Evolutionary conservation across 2,797 vertebrate genomes (phyloP).

Genomic region (Vespertilio murinus): DNA sequence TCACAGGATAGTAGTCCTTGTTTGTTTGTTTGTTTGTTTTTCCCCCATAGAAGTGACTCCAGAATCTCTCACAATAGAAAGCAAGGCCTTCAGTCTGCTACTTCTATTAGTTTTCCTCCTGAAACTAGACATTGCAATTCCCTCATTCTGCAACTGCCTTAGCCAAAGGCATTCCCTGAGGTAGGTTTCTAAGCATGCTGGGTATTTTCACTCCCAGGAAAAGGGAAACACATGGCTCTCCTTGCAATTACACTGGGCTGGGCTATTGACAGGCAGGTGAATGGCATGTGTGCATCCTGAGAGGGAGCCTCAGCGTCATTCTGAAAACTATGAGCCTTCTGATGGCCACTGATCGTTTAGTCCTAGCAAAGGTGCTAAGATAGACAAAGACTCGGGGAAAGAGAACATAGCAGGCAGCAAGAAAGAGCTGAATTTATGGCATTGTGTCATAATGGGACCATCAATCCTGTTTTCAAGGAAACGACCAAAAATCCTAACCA

Average conservation of each 20-base stretch:
- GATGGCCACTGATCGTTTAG: neutral
- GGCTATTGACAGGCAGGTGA: conserved; percentile 28
- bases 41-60: neutral
- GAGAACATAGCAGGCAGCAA: neutral
- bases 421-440: conserved; percentile 44
- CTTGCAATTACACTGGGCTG: neutral
- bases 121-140: neutral
- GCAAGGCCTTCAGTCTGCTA: no score
- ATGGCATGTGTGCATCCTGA: conserved; percentile 46
- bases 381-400: conserved; percentile 25
- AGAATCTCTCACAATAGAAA: neutral
- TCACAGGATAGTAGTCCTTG: neutral
- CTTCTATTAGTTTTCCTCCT: no score
- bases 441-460: conserved; percentile 55
- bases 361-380: conserved; percentile 38
- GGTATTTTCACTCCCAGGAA: neutral
- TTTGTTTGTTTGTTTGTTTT: neutral
- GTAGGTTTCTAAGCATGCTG: neutral
- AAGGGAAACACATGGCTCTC: neutral
- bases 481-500: conserved; percentile 50
- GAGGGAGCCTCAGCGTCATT: neutral
- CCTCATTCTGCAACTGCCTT: neutral
- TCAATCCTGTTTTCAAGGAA: conserved; percentile 48
- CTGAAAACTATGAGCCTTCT: conserved; percentile 27
- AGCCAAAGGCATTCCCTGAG: neutral